Evolutionary conservation across 1,140 invertebrate genomes (phyloP).

Genomic region (Colletes latitarsis): DNA sequence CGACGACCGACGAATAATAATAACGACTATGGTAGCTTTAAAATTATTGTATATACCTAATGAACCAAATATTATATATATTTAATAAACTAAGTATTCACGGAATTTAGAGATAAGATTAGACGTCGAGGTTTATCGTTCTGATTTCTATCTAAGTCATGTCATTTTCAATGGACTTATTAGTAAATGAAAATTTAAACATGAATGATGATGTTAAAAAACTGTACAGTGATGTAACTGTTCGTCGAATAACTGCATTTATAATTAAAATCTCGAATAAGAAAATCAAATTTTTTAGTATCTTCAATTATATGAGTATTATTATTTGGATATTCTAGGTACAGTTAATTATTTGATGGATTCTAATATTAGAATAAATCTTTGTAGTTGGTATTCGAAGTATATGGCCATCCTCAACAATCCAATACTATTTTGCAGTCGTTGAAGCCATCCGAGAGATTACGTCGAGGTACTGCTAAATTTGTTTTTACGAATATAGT

Average conservation of each 20-base stretch:
- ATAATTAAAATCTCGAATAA: too few relatives aligned
- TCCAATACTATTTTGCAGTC: not conserved
- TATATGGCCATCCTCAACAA: not conserved
- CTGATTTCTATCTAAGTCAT: conserved; percentile 6
- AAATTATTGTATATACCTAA: too few relatives aligned
- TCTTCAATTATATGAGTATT: too few relatives aligned
- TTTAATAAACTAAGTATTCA: not conserved
- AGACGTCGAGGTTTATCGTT: not conserved
- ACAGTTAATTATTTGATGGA: too few relatives aligned
- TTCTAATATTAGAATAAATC: not conserved
- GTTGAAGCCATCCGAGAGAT: not conserved
- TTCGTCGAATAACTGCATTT: not conserved
- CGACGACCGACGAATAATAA: not conserved
- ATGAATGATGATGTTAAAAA: not conserved
- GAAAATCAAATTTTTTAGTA: too few relatives aligned
- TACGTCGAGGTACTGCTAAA: not conserved
- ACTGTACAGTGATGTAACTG: not conserved
- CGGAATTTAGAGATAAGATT: conserved; percentile 31
- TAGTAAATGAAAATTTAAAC: not conserved
- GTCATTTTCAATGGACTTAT: not conserved
- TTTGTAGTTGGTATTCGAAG: not conserved
- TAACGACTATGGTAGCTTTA: too few relatives aligned
- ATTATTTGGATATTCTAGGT: too few relatives aligned
- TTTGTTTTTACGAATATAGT: too few relatives aligned
- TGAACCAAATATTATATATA: too few relatives aligned